A percentile compares a stretch with the other conserved stretches of the same genome.
phyloP scores from a whole-genome alignment of 1,140 invertebrate species.

The Doryteuthis pealeii region DNA sequence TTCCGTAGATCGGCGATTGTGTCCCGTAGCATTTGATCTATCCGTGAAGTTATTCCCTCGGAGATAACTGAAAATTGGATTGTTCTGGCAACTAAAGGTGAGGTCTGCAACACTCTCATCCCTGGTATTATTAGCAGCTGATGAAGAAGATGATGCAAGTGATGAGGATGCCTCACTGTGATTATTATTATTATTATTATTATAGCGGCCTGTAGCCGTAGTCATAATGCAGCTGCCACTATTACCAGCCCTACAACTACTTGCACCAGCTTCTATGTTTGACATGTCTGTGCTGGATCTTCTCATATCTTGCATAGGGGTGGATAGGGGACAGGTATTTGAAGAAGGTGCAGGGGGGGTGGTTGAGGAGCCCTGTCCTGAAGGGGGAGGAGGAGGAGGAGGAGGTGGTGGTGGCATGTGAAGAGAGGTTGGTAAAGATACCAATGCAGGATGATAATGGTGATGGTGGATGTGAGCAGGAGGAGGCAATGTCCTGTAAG shows the following conservation, averaged over 20 bases:
- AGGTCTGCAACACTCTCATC: too few species aligned
- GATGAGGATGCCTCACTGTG: too few species aligned
- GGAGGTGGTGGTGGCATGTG: constrained; percentile 23
- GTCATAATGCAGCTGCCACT: constrained; percentile 70
- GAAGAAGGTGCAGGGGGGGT: constrained; percentile 49
- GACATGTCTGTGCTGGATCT: background rate
- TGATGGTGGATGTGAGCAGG: constrained; percentile 62
- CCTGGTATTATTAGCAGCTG: too few species aligned
- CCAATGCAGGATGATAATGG: constrained; percentile 59
- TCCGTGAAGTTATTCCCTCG: too few species aligned
- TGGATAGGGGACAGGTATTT: background rate
- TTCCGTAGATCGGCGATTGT: too few species aligned
- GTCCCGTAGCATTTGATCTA: too few species aligned
- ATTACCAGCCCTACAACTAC: constrained; percentile 31
- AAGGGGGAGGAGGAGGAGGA: background rate
- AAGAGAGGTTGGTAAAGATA: constrained; percentile 30
- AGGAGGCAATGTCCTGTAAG: constrained; percentile 26
- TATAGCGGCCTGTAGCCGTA: constrained; percentile 68
- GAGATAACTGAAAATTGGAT: background rate
- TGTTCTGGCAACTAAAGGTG: background rate
- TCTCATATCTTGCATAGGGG: background rate
- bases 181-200: too few species aligned
- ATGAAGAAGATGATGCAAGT: too few species aligned
- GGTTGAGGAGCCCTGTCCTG: constrained; percentile 22
- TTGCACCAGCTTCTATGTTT: background rate